Base-by-base conservation (phyloP, 2,888 invertebrate species). In the Spialia ferax region DNA sequence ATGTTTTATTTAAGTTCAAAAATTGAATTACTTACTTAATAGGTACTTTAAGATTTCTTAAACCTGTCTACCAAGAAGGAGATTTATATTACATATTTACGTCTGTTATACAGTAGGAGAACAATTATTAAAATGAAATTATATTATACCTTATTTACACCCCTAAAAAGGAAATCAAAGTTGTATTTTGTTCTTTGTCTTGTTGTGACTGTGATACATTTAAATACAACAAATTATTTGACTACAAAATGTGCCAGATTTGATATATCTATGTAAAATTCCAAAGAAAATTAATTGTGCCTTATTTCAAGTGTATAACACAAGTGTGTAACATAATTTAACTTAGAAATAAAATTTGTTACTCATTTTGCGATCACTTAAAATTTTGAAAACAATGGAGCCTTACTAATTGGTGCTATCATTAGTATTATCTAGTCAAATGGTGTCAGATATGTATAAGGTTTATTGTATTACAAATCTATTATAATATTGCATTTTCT, bases 391-490 rank as follows among this genome's bases (percentile, higher is more conserved):
- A 48, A 20, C 62, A 56, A n/a, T 15, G 15, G 7, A 45, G 15
- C 8, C 3, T 7, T 45, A 8, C 45, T 15, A 8, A 18, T 45
- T 45, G 45, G 45, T 45, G 45, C 45, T 45, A 45, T 45, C 50
- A 63, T 56, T 64, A 48, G 3, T 48, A 57, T 35, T 38, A 29
- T 62, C 62, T 62, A 62, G 62, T 62, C 62, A 62, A 38, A 45
- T 59, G 20, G 13, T 56, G 32, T 62, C 22, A 50, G 50, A 50
- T 63, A 29, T 26, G 20, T 26, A 20, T 45, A 11, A n/a, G n/a
- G n/a, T n/a, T n/a, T 59, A 23, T 48, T 62, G 29, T 62, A 54
- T 67, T 64, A 15, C 11, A 32, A 32, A 22, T 69, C 20, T 42
- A 59, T 15, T 55, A 60, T 64, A 29, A 6, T 29, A 54, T 15